Conservation (phyloP, 2,113 vertebrate genomes). For the Crotalus helleri region DNA sequence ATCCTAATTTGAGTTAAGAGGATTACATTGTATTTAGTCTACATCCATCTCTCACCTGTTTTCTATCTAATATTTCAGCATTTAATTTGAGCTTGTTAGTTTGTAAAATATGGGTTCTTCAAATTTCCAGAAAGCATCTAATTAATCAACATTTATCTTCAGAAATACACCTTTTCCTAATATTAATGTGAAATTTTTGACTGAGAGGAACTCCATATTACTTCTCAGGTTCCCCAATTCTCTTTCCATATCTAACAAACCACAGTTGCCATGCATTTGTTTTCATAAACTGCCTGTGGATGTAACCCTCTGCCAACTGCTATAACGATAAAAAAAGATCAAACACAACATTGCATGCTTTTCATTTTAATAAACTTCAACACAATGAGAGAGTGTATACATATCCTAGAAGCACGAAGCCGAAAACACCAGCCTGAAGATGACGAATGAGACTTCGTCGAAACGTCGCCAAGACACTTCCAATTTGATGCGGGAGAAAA, state of each 20-base stretch:
- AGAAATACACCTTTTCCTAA: background rate
- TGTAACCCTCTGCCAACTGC: background rate
- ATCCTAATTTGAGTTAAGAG: background rate
- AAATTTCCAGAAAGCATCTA: background rate
- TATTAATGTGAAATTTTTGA: background rate
- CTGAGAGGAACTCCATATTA: background rate
- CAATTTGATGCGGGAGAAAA: no score
- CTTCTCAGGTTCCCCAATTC: background rate
- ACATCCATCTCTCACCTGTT: no score
- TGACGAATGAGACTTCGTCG: no score
- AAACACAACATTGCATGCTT: conserved; percentile 41
- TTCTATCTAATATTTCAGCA: background rate
- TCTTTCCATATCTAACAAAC: background rate
- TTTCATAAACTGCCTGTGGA: background rate
- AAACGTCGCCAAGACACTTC: no score
- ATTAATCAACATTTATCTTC: background rate
- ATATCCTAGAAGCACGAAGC: background rate
- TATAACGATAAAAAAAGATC: background rate
- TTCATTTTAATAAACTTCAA: conserved; percentile 70
- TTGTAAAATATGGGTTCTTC: background rate
- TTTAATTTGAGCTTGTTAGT: background rate
- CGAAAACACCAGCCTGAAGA: no score
- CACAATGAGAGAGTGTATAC: conserved; percentile 37
- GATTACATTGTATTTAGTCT: background rate
- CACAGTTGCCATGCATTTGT: no score